These are phyloP conservation scores for Echinops telfairi DNA, from an alignment of 2,113 vertebrate species.

Conservation along the genomic window DNA sequence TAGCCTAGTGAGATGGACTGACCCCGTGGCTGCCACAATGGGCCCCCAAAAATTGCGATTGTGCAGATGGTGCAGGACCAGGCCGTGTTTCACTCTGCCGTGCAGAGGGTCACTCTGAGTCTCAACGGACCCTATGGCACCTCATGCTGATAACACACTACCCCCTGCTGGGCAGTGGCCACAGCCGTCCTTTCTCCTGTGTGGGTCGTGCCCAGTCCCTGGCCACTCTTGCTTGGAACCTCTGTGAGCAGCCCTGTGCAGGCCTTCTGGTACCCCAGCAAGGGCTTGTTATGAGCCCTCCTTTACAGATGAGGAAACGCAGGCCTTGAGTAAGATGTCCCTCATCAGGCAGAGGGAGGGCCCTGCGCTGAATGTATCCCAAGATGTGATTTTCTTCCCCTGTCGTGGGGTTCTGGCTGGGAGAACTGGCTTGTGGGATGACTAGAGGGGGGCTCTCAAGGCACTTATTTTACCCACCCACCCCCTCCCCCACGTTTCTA, in stretches of 20 bases:
- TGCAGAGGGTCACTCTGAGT: no score
- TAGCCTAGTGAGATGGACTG: neutral
- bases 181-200: neutral
- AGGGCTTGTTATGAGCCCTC: neutral
- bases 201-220: neutral
- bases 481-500: neutral
- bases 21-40: no score
- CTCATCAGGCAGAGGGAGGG: no score
- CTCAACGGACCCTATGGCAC: no score
- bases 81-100: no score
- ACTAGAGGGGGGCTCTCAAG: neutral
- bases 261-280: neutral
- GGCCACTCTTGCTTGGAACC: neutral
- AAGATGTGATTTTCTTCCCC: neutral
- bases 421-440: neutral
- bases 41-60: no score
- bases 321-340: neutral
- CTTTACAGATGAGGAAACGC: neutral
- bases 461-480: no score
- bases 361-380: neutral
- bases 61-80: no score
- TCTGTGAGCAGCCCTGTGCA: neutral
- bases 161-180: no score
- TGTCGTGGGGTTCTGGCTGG: neutral
- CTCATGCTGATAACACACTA: no score